Percentiles rank a stretch among this genome's conserved stretches.
These are phyloP conservation scores for Drosophila testacea DNA, from an alignment of 2,888 invertebrate genomes.

Conservation along the genomic window DNA sequence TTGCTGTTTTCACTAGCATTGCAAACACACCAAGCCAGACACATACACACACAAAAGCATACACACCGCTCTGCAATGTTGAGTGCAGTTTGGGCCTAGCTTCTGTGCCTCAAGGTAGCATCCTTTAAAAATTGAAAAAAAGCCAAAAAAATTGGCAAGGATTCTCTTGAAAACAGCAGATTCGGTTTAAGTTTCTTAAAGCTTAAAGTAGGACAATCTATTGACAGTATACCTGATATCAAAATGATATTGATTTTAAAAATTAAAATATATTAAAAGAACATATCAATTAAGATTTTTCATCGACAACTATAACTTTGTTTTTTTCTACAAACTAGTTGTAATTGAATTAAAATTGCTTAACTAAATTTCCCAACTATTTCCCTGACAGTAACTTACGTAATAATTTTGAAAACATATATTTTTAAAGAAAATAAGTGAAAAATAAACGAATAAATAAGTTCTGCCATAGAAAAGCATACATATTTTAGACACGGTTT, in stretches of 20 bases:
- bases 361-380: too few relatives aligned
- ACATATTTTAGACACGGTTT: constrained; percentile 9
- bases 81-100: constrained; percentile 4
- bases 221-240: too few relatives aligned
- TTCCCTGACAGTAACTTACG: too few relatives aligned
- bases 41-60: neutral
- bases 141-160: neutral
- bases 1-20: constrained; percentile 49
- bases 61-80: constrained; percentile 1
- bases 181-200: neutral
- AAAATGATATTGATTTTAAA: too few relatives aligned
- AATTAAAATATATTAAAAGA: too few relatives aligned
- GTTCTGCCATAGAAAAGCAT: neutral
- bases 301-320: too few relatives aligned
- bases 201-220: too few relatives aligned
- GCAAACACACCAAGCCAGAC: constrained; percentile 7
- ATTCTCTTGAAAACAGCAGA: neutral
- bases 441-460: neutral
- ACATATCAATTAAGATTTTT: too few relatives aligned
- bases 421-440: neutral
- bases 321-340: too few relatives aligned
- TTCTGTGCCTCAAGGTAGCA: neutral
- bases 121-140: constrained; percentile 9
- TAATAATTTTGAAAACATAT: too few relatives aligned
- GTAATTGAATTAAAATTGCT: too few relatives aligned